Evolutionary conservation across 2,797 vertebrate genomes (phyloP).

Genomic region (Megalops cyprinoides): DNA sequence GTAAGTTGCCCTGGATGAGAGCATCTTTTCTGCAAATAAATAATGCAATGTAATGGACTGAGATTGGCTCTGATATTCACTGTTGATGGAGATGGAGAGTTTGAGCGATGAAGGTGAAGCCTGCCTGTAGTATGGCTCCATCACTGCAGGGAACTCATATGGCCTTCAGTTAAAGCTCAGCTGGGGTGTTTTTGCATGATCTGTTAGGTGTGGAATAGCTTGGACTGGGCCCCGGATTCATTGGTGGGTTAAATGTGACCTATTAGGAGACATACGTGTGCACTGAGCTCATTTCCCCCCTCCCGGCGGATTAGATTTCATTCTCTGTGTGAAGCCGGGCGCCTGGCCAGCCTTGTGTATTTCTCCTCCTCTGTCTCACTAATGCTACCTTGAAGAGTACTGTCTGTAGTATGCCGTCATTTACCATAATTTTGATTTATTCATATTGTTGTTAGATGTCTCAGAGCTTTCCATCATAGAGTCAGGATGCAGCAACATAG

Average conservation of each 20-base stretch:
- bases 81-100: constrained; percentile 6
- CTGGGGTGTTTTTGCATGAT: neutral
- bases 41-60: neutral
- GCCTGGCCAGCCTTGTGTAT: neutral
- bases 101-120: neutral
- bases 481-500: neutral
- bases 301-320: constrained; percentile 16
- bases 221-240: constrained; percentile 17
- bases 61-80: neutral
- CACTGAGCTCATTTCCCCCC: constrained; percentile 9
- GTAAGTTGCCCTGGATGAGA: neutral
- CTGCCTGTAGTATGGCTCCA: neutral
- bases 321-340: neutral
- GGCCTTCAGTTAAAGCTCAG: neutral
- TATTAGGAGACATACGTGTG: constrained; percentile 13
- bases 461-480: neutral
- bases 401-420: neutral
- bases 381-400: neutral
- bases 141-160: neutral
- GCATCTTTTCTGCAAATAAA: neutral
- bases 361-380: neutral
- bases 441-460: neutral
- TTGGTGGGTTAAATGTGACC: constrained; percentile 25
- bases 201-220: neutral
- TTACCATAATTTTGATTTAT: neutral